These are phyloP conservation scores for Drosophila peninsularis DNA, from an alignment of 2,888 invertebrate species.

Conservation along the genomic window DNA sequence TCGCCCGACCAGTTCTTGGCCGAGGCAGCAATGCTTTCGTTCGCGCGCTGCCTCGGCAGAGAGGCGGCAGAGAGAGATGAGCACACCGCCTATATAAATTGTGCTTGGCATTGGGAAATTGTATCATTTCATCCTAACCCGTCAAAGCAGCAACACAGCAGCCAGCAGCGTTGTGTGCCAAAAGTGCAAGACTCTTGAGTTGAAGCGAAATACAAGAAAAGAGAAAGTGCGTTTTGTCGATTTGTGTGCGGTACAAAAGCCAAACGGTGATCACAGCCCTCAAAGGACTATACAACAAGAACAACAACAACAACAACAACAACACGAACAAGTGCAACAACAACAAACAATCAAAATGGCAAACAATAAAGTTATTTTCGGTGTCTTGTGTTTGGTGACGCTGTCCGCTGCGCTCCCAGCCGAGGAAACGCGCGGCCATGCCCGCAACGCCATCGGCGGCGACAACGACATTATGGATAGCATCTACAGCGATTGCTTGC, in stretches of 20 bases:
- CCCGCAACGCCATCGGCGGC: slow-evolving; percentile 87
- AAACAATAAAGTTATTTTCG: slow-evolving; percentile 85
- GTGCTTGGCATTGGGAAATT: slow-evolving; percentile 85
- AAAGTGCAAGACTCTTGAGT: slow-evolving; percentile 55
- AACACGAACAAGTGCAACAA: slow-evolving; percentile 21
- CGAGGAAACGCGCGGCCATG: slow-evolving; percentile 87
- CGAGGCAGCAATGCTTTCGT: slow-evolving; percentile 63
- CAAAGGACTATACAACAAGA: slow-evolving; percentile 64
- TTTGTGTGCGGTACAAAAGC: slow-evolving; percentile 60
- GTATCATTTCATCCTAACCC: slow-evolving; percentile 86
- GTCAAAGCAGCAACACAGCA: slow-evolving; percentile 85
- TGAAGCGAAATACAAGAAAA: slow-evolving; percentile 35
- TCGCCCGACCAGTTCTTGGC: slow-evolving; percentile 73
- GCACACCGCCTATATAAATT: slow-evolving; percentile 85
- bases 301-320: slow-evolving; percentile 38
- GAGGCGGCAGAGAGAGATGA: slow-evolving; percentile 69
- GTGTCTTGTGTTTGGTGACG: slow-evolving; percentile 86
- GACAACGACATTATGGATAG: slow-evolving; percentile 92
- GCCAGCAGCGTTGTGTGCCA: slow-evolving; percentile 71
- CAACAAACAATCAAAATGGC: slow-evolving; percentile 81
- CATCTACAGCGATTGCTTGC: slow-evolving; percentile 91
- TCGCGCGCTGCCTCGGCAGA: slow-evolving; percentile 35
- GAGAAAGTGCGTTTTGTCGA: slow-evolving; percentile 75
- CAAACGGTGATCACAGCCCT: slow-evolving; percentile 46
- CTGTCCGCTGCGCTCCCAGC: slow-evolving; percentile 89